These are phyloP conservation scores for Stichodactyla mertensii DNA, from an alignment of 64 coral and sea anemone genomes.

Conservation along the genomic window DNA sequence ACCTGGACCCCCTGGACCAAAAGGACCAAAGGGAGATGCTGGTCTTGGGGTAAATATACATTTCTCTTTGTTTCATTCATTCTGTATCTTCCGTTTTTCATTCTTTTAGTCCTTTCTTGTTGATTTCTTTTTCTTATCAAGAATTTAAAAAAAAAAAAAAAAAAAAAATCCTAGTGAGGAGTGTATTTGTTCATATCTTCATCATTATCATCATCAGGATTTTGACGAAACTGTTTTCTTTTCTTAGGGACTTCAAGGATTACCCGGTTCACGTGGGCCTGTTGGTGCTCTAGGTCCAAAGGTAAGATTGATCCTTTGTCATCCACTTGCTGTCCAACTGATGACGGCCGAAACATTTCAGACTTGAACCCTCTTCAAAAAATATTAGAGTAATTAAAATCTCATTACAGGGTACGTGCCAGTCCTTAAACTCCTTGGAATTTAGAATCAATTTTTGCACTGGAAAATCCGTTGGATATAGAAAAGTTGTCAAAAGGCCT, in stretches of 20 bases:
- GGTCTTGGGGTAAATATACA: neutral
- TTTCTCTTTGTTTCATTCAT: neutral
- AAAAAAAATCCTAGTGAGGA: too few relatives aligned
- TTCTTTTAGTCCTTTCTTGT: neutral
- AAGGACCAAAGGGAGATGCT: slow-evolving; percentile 33
- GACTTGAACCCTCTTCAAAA: too few relatives aligned
- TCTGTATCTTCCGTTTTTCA: neutral
- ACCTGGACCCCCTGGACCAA: neutral
- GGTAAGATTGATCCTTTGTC: slow-evolving; percentile 1
- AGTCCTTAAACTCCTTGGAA: too few relatives aligned
- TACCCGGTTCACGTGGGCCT: slow-evolving; percentile 1
- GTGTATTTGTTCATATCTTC: too few relatives aligned
- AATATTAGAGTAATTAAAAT: too few relatives aligned
- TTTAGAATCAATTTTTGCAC: too few relatives aligned
- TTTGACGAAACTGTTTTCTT: neutral
- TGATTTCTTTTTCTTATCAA: too few relatives aligned
- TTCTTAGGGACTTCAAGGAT: slow-evolving; percentile 6
- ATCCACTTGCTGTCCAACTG: neutral
- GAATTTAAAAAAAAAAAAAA: too few relatives aligned
- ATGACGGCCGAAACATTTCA: too few relatives aligned
- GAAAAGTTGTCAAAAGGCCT: too few relatives aligned
- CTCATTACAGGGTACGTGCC: too few relatives aligned
- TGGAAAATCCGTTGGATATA: too few relatives aligned
- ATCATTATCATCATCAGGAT: neutral
- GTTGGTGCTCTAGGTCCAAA: neutral